These are phyloP conservation scores for Anableps anableps DNA, from an alignment of 2,797 vertebrate genomes.

Conservation along the genomic window DNA sequence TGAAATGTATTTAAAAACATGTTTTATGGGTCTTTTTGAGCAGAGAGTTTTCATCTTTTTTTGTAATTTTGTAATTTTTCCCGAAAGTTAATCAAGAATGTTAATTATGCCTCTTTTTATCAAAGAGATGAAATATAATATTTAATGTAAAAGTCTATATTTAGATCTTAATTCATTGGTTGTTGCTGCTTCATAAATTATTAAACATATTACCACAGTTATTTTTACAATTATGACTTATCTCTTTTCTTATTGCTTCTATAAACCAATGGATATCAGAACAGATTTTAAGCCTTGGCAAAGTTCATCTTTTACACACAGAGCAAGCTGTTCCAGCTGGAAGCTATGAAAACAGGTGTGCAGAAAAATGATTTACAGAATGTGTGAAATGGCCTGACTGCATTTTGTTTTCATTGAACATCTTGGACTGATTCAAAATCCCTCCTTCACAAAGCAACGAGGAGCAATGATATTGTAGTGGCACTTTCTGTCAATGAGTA, in stretches of 20 bases:
- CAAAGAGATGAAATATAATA: neutral
- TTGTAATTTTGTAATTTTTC: neutral
- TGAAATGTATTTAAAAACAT: too few species aligned
- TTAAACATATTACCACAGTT: neutral
- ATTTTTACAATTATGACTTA: neutral
- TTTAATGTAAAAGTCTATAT: neutral
- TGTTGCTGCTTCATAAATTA: neutral
- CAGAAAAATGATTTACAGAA: neutral
- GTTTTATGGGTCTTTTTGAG: neutral
- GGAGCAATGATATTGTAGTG: neutral
- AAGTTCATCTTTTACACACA: neutral
- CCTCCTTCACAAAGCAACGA: neutral
- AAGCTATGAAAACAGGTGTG: neutral
- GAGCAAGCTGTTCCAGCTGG: neutral
- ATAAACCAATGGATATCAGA: neutral
- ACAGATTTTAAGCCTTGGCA: neutral
- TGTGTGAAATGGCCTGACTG: neutral
- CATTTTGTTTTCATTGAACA: neutral
- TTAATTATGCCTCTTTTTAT: neutral
- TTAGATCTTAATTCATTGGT: neutral
- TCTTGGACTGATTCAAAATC: neutral
- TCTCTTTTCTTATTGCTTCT: neutral
- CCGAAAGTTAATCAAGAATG: neutral
- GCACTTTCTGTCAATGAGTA: neutral
- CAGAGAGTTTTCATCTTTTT: neutral